These are phyloP conservation scores for Zophobas morio DNA, from an alignment of 1,140 invertebrate species.

Conservation along the genomic window DNA sequence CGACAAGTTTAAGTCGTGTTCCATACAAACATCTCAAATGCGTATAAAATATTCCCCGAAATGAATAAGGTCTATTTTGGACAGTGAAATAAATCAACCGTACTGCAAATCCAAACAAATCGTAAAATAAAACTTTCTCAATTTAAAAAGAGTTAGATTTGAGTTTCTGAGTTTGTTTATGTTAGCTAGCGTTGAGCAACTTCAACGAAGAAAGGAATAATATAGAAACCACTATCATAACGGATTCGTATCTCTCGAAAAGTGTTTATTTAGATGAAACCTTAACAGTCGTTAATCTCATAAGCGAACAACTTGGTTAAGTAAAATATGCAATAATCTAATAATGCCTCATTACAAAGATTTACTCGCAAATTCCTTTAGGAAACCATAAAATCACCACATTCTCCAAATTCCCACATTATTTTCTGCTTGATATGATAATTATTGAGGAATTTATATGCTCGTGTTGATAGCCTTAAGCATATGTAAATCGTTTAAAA, in stretches of 20 bases:
- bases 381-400: constrained; percentile 21
- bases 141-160: constrained; percentile 24
- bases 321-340: constrained; percentile 36
- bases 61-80: not conserved
- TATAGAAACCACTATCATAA: not conserved
- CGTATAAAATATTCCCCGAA: not conserved
- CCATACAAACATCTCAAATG: too few species aligned
- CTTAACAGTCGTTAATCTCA: constrained; percentile 1
- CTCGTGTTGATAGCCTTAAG: constrained; percentile 20
- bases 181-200: not conserved
- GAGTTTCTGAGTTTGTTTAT: constrained; percentile 11
- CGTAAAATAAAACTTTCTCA: constrained; percentile 19
- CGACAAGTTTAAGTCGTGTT: too few species aligned
- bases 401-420: not conserved
- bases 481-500: constrained; percentile 23
- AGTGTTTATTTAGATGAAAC: constrained; percentile 1
- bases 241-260: not conserved
- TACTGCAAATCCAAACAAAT: constrained; percentile 13
- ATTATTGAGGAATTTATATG: constrained; percentile 26
- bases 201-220: too few species aligned
- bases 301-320: constrained; percentile 3
- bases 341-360: constrained; percentile 10
- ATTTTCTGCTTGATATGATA: constrained; percentile 14
- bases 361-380: constrained; percentile 16
- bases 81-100: constrained; percentile 5